Evolutionary conservation across 2,797 vertebrate species (phyloP).

Genomic region (Chaetophractus vellerosus): DNA sequence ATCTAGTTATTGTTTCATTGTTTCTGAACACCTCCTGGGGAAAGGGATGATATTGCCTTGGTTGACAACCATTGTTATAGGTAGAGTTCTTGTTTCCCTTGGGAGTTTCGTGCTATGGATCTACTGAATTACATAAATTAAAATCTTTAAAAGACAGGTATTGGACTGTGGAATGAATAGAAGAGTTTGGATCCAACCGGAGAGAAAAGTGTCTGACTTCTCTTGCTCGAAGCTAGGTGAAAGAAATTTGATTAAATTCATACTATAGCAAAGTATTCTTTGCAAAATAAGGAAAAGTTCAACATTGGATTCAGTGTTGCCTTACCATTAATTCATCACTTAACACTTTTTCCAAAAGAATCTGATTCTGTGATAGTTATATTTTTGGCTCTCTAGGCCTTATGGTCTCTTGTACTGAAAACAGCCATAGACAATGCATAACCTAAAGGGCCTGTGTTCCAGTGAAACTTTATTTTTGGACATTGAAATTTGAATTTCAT

Average conservation of each 20-base stretch:
- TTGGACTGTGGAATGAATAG: not conserved
- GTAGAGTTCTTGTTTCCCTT: not conserved
- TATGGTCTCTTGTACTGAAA: too few species aligned
- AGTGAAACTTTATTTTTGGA: not conserved
- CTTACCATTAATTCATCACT: not conserved
- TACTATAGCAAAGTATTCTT: not conserved
- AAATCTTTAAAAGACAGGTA: not conserved
- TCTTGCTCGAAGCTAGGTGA: not conserved
- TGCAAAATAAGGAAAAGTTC: not conserved
- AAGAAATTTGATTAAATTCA: not conserved
- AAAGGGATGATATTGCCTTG: not conserved
- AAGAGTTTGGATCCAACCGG: not conserved
- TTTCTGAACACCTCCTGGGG: not conserved
- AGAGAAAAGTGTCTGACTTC: not conserved
- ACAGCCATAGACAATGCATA: not conserved
- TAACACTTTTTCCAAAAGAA: not conserved
- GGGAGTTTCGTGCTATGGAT: not conserved
- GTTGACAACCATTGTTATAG: not conserved
- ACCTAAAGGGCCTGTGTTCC: not conserved
- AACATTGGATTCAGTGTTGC: not conserved
- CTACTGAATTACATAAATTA: not conserved
- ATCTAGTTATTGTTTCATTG: not conserved
- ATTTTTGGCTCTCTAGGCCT: not conserved
- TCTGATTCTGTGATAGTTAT: not conserved
- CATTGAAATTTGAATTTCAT: not conserved